A percentile compares a stretch with the other conserved stretches of the same genome.
Evolutionary conservation across 2,113 vertebrate genomes (phyloP).

Genomic region (Catharus bicknelli): DNA sequence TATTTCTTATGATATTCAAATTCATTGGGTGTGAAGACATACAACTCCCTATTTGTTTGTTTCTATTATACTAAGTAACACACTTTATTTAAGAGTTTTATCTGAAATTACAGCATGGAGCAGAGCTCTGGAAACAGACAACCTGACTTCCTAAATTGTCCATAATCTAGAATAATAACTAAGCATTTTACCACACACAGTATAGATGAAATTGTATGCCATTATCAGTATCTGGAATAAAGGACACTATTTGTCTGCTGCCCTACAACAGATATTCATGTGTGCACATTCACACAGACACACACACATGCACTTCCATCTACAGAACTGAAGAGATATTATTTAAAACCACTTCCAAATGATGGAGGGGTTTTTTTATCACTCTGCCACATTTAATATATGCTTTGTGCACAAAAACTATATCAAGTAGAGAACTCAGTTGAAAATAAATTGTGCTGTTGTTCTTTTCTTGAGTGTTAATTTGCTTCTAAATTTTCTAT

Average conservation of each 20-base stretch:
- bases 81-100: not conserved
- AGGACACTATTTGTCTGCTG: slow-evolving; percentile 43
- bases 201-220: slow-evolving; percentile 19
- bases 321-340: slow-evolving; percentile 31
- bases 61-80: not conserved
- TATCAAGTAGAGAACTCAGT: slow-evolving; percentile 28
- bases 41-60: not conserved
- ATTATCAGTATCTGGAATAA: slow-evolving; percentile 33
- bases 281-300: not conserved
- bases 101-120: not conserved
- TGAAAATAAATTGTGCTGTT: slow-evolving; percentile 28
- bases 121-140: not conserved
- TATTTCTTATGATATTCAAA: not conserved
- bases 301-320: not conserved
- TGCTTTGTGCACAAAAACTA: slow-evolving; percentile 39
- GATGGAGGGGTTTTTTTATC: slow-evolving; percentile 25
- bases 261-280: slow-evolving; percentile 6
- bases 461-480: slow-evolving; percentile 30
- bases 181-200: not conserved
- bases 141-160: slow-evolving; percentile 11
- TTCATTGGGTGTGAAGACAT: not conserved
- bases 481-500: slow-evolving; percentile 63
- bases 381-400: not conserved
- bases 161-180: not conserved
- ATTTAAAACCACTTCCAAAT: slow-evolving; percentile 46